Percentiles rank a stretch among this genome's conserved stretches.
Conservation (phyloP, 2,797 vertebrate species). For the Ctenopoma multispine region DNA sequence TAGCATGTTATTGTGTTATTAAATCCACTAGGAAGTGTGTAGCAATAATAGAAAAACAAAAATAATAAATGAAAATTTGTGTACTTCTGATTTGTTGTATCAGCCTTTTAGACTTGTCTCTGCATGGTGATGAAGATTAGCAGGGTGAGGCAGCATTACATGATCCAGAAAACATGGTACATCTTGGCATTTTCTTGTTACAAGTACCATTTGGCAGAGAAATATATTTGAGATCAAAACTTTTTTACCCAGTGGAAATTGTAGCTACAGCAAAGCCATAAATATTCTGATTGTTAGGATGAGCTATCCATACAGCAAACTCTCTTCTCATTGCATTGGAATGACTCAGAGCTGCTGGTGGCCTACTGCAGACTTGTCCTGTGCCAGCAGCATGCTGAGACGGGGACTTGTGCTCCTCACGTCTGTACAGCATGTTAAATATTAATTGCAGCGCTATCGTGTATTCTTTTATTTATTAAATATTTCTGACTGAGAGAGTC, state of each 20-base stretch:
- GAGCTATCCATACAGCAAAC: conserved; percentile 25
- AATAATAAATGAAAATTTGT: background rate
- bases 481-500: conserved; percentile 43
- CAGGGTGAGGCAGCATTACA: background rate
- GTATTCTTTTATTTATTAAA: conserved; percentile 70
- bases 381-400: conserved; percentile 56
- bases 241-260: conserved; percentile 18
- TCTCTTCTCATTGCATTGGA: conserved; percentile 37
- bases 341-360: conserved; percentile 49
- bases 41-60: background rate
- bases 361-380: conserved; percentile 38
- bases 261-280: conserved; percentile 18
- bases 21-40: background rate
- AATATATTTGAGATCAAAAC: conserved; percentile 17
- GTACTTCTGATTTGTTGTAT: background rate
- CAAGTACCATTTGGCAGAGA: background rate
- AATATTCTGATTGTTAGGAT: conserved; percentile 45
- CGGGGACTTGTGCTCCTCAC: conserved; percentile 23
- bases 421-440: conserved; percentile 64
- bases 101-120: background rate
- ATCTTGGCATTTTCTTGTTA: background rate
- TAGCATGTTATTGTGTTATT: background rate
- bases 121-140: background rate
- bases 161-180: background rate
- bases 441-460: conserved; percentile 58